Evolutionary conservation across 2,888 invertebrate species (phyloP), one percentile per base, ranked within the genome.

Genomic region (Ormyrus rosae): DNA sequence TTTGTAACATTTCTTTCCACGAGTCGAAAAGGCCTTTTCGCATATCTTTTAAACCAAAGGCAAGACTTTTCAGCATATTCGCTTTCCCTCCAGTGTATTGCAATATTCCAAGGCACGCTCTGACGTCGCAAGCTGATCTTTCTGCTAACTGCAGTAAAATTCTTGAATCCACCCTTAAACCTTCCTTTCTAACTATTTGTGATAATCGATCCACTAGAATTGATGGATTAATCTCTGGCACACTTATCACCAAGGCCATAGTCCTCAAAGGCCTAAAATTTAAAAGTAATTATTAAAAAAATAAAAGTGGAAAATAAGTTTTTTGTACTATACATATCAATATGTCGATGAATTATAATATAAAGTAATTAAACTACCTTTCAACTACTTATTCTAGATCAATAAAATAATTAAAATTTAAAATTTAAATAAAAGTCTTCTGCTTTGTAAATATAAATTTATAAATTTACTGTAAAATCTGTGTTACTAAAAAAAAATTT

Each of bases 71-170:
- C 83, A 94, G 94, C 19, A 94, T 91, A 64, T 95, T 92, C 85
- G 94, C 93, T 9, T 86, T 84, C 69, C 91, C 92, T 74, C 91
- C 92, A 84, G 95, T 92, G 86, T 95, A 96, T 88, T 98, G 97
- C 84, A 99, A 93, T 65, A 97, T 94, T 19, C 97, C 96, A 74
- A 99, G 93, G 87, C 99, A 99, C 0, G 97, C 95, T 34, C 99
- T 92, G 61, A 99, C 96, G 92, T 99, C 99, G 85, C 97, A 96
- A 73, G 94, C 94, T 4, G 96, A 95, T 85, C 97, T 96, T 85
- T 96, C 95, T 13, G 96, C 96, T 81, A 99, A 91, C 6, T 96
- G 94, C 55, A 95, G 90, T 84, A 97, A 91, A 7, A 95, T 93
- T 53, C 94, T 94, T 84, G 94, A 91, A 88, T 96, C 95, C 0